Percentiles rank a stretch among this genome's conserved stretches.
These are phyloP conservation scores for Sinodicranocentrus sp. DNA, from an alignment of 2,888 invertebrate species.

Conservation along the genomic window DNA sequence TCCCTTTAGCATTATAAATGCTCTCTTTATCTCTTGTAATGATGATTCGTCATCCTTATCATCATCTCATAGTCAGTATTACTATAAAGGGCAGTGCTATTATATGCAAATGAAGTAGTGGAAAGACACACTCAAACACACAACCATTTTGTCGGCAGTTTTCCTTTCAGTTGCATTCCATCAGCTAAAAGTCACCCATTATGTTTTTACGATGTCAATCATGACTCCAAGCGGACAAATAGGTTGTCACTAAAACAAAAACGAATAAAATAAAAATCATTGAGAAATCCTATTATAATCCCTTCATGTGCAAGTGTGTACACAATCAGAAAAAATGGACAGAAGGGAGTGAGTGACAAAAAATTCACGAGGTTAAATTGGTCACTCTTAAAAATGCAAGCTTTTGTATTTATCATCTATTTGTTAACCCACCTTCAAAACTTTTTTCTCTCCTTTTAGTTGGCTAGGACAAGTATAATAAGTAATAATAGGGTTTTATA, in stretches of 20 bases:
- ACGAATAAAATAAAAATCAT: background rate
- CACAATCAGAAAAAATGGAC: no score
- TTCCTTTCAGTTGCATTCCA: conserved; percentile 41
- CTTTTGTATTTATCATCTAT: no score
- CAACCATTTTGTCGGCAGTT: conserved; percentile 48
- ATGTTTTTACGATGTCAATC: conserved; percentile 50
- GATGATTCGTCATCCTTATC: conserved; percentile 48
- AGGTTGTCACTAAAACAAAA: conserved; percentile 14
- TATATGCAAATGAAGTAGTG: conserved; percentile 56
- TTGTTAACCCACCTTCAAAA: no score
- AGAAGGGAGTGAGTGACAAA: no score
- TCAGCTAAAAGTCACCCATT: conserved; percentile 30
- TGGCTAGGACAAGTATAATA: no score
- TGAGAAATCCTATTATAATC: no score
- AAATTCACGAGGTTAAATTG: no score
- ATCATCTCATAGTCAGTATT: conserved; percentile 32
- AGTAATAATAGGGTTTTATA: no score
- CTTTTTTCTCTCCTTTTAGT: no score
- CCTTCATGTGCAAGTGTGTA: no score
- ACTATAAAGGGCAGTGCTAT: conserved; percentile 38
- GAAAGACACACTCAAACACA: conserved; percentile 34
- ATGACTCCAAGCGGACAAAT: conserved; percentile 56
- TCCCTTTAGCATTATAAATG: conserved; percentile 15
- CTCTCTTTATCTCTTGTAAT: conserved; percentile 39
- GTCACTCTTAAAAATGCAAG: no score